phyloP scores from a whole-genome alignment of 2,888 invertebrate genomes.

The Acutogordius australiensis region DNA sequence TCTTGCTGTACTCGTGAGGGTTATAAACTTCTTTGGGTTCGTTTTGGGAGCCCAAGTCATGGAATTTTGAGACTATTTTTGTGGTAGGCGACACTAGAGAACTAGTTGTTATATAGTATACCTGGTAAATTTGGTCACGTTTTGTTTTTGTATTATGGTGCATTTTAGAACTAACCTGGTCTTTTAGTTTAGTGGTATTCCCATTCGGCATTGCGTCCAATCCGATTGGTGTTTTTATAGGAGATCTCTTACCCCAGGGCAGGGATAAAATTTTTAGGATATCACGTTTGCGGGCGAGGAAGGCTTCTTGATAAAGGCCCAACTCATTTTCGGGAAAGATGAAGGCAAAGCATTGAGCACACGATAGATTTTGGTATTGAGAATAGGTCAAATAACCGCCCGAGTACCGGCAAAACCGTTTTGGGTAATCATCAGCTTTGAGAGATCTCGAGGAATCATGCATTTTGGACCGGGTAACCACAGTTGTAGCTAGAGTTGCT shows the following conservation, averaged over 20 bases:
- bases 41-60: no score
- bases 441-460: no score
- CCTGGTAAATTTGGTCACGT: background rate
- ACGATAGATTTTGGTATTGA: background rate
- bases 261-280: background rate
- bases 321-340: background rate
- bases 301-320: background rate
- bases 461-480: no score
- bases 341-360: constrained; percentile 4
- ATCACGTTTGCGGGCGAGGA: background rate
- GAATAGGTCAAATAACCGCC: background rate
- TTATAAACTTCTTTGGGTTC: no score
- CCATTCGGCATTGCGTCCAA: background rate
- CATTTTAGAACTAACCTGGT: no score
- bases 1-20: no score
- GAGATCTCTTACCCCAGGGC: background rate
- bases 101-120: no score
- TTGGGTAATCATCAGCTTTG: no score
- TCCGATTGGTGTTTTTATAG: background rate
- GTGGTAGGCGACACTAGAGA: no score
- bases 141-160: no score
- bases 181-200: background rate
- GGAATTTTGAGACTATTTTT: no score
- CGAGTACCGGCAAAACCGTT: background rate
- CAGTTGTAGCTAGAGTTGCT: no score